Conservation (phyloP, 2,797 vertebrate genomes). For the Microctenopoma stevenorrisi region DNA sequence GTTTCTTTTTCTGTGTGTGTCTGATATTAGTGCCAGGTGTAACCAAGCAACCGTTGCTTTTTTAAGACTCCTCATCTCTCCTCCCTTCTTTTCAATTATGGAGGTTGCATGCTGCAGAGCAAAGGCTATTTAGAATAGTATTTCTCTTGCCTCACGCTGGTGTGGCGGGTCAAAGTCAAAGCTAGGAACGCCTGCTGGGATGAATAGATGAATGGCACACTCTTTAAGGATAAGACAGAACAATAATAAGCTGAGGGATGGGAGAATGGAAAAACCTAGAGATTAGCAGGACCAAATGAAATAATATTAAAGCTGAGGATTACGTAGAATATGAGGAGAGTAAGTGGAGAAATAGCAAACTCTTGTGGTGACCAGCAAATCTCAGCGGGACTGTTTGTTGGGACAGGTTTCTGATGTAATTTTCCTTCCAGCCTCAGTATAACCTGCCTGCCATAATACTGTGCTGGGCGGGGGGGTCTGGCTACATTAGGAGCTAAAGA, state of each 20-base stretch:
- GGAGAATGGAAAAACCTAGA: not conserved
- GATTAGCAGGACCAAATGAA: conserved; percentile 19
- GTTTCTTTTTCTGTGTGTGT: conserved; percentile 31
- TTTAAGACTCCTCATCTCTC: conserved; percentile 56
- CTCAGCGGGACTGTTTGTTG: conserved; percentile 48
- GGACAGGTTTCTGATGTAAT: conserved; percentile 35
- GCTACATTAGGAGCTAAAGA: conserved; percentile 3
- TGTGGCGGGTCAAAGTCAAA: conserved; percentile 12
- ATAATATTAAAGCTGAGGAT: conserved; percentile 27
- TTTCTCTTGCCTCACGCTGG: conserved; percentile 20
- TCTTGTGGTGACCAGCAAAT: conserved; percentile 57
- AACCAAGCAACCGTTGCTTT: conserved; percentile 74
- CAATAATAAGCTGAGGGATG: conserved; percentile 5
- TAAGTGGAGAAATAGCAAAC: conserved; percentile 21
- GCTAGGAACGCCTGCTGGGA: not conserved
- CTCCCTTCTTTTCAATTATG: conserved; percentile 48
- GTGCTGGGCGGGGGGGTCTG: conserved; percentile 11
- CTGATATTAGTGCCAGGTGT: conserved; percentile 62
- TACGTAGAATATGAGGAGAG: conserved; percentile 15
- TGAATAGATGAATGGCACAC: conserved; percentile 9
- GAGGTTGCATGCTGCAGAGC: conserved; percentile 26
- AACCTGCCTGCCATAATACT: conserved; percentile 7
- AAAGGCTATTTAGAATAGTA: conserved; percentile 13
- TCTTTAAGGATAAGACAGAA: conserved; percentile 22
- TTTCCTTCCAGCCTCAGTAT: conserved; percentile 29